phyloP scores from a whole-genome alignment of 2,113 vertebrate genomes.

The Lagenorhynchus albirostris region DNA sequence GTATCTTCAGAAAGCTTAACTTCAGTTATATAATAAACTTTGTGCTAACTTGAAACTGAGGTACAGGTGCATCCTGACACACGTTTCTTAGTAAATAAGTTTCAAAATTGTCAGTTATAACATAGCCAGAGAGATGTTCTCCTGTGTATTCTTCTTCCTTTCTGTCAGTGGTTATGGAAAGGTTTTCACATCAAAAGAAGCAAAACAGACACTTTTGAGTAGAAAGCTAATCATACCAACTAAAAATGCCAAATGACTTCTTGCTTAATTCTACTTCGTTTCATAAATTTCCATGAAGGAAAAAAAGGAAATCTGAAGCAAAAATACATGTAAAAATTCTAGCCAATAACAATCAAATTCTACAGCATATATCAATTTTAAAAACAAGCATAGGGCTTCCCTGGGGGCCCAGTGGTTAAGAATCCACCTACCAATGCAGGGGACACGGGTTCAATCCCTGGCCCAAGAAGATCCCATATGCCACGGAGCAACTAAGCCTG shows the following conservation, averaged over 20 bases:
- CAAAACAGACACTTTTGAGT: not conserved
- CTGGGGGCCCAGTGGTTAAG: no score
- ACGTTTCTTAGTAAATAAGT: conserved; percentile 57
- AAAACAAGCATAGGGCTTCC: not conserved
- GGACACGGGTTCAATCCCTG: no score
- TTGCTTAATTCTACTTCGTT: conserved; percentile 32
- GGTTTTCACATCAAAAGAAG: not conserved
- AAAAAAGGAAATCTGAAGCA: conserved; percentile 1
- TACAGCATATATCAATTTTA: not conserved
- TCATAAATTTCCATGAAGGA: not conserved
- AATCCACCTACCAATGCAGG: no score
- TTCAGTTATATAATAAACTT: conserved; percentile 49
- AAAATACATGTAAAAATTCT: conserved; percentile 24
- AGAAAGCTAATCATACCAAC: conserved; percentile 24
- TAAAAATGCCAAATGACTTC: conserved; percentile 4
- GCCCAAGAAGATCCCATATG: no score
- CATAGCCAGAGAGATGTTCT: not conserved
- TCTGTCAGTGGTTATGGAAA: not conserved
- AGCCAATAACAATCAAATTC: not conserved
- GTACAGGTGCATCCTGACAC: conserved; percentile 68
- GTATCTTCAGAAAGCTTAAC: conserved; percentile 29
- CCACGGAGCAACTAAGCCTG: no score
- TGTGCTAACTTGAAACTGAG: conserved; percentile 20
- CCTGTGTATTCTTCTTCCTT: not conserved
- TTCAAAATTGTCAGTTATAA: conserved; percentile 45